Conservation (phyloP, 2,797 vertebrate species). For the Sparus aurata region DNA sequence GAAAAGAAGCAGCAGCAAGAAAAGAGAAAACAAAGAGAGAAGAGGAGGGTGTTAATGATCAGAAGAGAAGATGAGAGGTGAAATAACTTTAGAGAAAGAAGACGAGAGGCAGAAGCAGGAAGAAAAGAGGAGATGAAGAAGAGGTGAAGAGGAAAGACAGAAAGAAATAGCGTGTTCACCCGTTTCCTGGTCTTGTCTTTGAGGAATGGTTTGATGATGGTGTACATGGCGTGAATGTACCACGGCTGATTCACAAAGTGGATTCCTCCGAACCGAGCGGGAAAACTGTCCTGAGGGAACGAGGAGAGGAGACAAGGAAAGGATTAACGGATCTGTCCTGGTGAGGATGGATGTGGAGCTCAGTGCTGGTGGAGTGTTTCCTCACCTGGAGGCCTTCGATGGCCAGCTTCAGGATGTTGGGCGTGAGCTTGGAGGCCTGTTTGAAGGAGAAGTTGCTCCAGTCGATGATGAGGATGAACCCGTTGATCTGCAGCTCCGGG, state of each 20-base stretch:
- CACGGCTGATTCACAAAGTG: constrained; percentile 99
- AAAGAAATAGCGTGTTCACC: constrained; percentile 77
- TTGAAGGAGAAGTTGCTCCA: constrained; percentile 99
- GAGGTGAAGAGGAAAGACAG: background rate
- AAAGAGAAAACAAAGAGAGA: background rate
- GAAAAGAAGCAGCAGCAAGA: background rate
- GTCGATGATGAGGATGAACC: constrained; percentile 99
- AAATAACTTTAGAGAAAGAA: background rate
- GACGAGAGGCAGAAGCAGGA: too few relatives aligned
- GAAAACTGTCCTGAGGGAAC: constrained; percentile 94
- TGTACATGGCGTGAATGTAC: constrained; percentile 98
- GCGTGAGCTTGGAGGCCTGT: constrained; percentile 97
- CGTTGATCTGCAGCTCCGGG: constrained; percentile 97
- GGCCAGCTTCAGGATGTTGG: constrained; percentile 97
- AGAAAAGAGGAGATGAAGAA: too few relatives aligned
- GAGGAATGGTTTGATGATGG: constrained; percentile 97
- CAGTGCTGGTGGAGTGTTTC: background rate
- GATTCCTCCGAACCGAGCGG: constrained; percentile 97
- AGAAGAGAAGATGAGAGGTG: too few relatives aligned
- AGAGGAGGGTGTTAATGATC: too few relatives aligned
- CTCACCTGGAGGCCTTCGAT: constrained; percentile 95
- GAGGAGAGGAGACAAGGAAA: constrained; percentile 13
- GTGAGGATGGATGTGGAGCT: too few relatives aligned
- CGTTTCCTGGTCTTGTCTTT: constrained; percentile 99
- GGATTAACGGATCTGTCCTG: too few relatives aligned